Evolutionary conservation across 2,797 vertebrate species (phyloP).

Genomic region (Sardinella longiceps): DNA sequence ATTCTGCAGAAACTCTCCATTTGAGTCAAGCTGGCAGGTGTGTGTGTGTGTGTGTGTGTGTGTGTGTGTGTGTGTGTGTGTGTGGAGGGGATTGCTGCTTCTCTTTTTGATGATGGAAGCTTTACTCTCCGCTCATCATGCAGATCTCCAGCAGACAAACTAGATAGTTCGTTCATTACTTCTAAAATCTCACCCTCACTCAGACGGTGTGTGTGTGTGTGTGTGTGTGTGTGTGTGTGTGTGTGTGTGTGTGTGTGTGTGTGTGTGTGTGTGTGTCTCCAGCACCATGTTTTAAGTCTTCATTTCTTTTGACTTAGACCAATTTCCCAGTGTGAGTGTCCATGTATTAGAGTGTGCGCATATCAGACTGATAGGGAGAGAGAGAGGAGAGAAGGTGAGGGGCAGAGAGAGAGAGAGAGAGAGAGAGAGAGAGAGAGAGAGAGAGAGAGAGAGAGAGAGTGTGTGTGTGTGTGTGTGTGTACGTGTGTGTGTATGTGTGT

Average conservation of each 20-base stretch:
- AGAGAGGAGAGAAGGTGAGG: neutral
- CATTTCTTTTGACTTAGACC: too few species aligned
- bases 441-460: constrained; percentile 5
- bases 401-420: neutral
- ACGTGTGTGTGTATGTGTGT: neutral
- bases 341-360: too few species aligned
- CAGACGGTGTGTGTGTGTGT: neutral
- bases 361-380: too few species aligned
- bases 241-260: neutral
- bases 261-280: neutral
- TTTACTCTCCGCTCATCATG: neutral
- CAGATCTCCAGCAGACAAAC: neutral
- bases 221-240: too few species aligned
- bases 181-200: neutral
- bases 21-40: neutral
- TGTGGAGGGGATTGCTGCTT: neutral
- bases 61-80: neutral
- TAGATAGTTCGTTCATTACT: neutral
- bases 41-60: neutral
- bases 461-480: neutral
- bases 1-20: neutral
- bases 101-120: neutral
- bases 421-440: neutral
- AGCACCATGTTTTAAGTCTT: too few species aligned
- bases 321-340: too few species aligned